These are phyloP conservation scores for Psix sp. DNA, from an alignment of 1,140 invertebrate genomes.

Conservation along the genomic window DNA sequence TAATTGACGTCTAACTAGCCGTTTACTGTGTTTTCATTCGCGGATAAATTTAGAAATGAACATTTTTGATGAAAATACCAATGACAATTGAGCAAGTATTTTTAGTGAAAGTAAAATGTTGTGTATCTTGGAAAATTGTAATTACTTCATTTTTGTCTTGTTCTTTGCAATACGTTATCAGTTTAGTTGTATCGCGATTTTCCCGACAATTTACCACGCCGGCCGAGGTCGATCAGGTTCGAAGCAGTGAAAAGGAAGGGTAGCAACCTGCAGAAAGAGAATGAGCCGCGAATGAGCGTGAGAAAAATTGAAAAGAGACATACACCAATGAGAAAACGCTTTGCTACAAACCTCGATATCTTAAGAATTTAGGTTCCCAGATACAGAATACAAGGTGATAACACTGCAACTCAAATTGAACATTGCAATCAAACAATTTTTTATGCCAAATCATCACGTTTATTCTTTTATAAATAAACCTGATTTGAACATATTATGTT, in stretches of 20 bases:
- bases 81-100: too few species aligned
- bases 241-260: slow-evolving; percentile 31
- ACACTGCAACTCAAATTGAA: too few species aligned
- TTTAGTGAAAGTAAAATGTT: not conserved
- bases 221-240: slow-evolving; percentile 41
- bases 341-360: not conserved
- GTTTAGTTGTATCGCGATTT: slow-evolving; percentile 38
- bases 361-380: not conserved
- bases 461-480: too few species aligned
- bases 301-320: slow-evolving; percentile 41
- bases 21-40: too few species aligned
- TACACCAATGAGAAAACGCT: slow-evolving; percentile 19
- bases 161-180: slow-evolving; percentile 12
- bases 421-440: too few species aligned
- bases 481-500: too few species aligned
- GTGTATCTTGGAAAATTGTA: too few species aligned
- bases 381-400: too few species aligned
- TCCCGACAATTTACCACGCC: slow-evolving; percentile 61
- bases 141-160: too few species aligned
- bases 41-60: too few species aligned
- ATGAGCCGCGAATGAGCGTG: slow-evolving; percentile 39
- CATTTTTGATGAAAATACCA: too few species aligned
- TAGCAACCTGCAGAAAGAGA: slow-evolving; percentile 36
- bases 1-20: slow-evolving; percentile 16
- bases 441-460: too few species aligned